Base-by-base conservation (phyloP, 2,888 invertebrate species). In the Thyatira batis region DNA sequence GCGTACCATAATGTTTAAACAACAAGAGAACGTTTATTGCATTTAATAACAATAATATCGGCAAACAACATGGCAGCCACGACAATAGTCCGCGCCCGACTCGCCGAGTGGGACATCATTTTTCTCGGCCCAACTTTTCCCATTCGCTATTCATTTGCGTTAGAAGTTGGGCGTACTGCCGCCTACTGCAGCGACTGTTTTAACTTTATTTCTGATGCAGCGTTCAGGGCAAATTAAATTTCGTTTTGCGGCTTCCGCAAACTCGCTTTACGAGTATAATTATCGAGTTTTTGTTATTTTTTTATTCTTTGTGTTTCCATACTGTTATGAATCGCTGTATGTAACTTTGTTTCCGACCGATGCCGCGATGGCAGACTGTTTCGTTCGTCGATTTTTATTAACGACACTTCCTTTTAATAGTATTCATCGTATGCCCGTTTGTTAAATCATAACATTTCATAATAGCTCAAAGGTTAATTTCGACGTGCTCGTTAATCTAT, bases 101-200 rank as follows among this genome's bases (percentile, higher is more conserved):
- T 78, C 76, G 73, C 67, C 82, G 84, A 84, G 79, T 84, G 85
- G 85, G 87, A 88, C 91, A 90, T 89, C 88, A 89, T 91, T 92
- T 92, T 92, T 91, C 89, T 88, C 87, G 75, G 74, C 80, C 76
- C 83, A 92, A 92, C 92, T 92, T 92, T 91, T 83, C 89, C 88
- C 89, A 91, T 91, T 92, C 90, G 86, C 89, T 92, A 91, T 92
- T 92, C 92, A 92, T 92, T 91, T 89, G 89, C 88, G 91, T 92
- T 91, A 90, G 89, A 91, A 92, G 91, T 91, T 92, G 81, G 80
- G 66, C 89, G 86, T 87, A 73, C 84, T 73, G 71, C 83, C 80
- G 84, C 85, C 87, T 82, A 84, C 85, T 89, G 89, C 90, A 88
- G 83, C 84, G 87, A 89, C 91, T 91, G 89, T 91, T 91, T 91